A percentile compares a stretch with the other conserved stretches of the same genome.
These are phyloP conservation scores for Ochotona princeps DNA, from an alignment of 2,113 vertebrate genomes.

Conservation along the genomic window DNA sequence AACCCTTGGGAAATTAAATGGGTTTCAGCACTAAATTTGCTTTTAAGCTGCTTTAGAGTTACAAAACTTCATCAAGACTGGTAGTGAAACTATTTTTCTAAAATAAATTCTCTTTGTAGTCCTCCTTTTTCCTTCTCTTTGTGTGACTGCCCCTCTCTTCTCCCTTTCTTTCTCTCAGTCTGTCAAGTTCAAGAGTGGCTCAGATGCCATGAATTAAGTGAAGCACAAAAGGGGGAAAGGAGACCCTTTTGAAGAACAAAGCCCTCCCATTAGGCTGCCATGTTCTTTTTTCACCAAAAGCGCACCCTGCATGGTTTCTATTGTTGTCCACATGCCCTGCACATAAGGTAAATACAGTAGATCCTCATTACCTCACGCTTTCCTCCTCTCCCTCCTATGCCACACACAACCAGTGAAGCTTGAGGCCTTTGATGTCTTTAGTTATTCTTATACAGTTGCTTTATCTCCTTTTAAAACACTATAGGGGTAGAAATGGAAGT, in stretches of 20 bases:
- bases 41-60: slow-evolving; percentile 79
- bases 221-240: slow-evolving; percentile 89
- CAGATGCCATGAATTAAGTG: slow-evolving; percentile 90
- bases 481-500: slow-evolving; percentile 81
- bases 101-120: slow-evolving; percentile 85
- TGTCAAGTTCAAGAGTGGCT: slow-evolving; percentile 92
- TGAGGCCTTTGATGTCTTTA: slow-evolving; percentile 84
- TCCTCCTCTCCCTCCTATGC: slow-evolving; percentile 79
- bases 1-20: slow-evolving; percentile 71
- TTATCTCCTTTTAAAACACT: slow-evolving; percentile 81
- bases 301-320: slow-evolving; percentile 86
- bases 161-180: slow-evolving; percentile 82
- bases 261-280: slow-evolving; percentile 88
- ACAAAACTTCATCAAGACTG: slow-evolving; percentile 81
- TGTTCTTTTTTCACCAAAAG: slow-evolving; percentile 88
- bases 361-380: slow-evolving; percentile 84
- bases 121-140: slow-evolving; percentile 82
- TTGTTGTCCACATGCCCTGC: slow-evolving; percentile 87
- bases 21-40: slow-evolving; percentile 60
- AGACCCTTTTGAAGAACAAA: slow-evolving; percentile 91
- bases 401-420: slow-evolving; percentile 80
- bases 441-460: slow-evolving; percentile 85
- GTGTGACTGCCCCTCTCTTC: slow-evolving; percentile 81
- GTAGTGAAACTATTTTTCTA: slow-evolving; percentile 83
- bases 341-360: slow-evolving; percentile 88